Evolutionary conservation across 2,113 vertebrate species (phyloP).

Genomic region (Nannospalax galili): DNA sequence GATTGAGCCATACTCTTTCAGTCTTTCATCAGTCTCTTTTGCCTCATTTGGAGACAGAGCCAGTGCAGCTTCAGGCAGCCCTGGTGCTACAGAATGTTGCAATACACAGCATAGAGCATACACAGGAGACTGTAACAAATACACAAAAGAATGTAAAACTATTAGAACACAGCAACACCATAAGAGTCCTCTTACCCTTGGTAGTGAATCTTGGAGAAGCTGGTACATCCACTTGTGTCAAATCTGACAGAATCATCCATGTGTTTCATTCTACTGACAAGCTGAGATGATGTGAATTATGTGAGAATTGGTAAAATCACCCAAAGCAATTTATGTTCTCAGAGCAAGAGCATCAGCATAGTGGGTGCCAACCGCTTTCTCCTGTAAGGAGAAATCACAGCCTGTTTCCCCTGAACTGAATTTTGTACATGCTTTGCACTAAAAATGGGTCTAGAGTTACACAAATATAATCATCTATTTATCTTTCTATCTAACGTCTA

Average conservation of each 20-base stretch:
- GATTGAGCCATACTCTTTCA: not conserved
- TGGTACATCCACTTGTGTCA: not conserved
- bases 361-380: not conserved
- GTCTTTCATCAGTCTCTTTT: not conserved
- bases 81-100: fast-evolving
- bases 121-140: not conserved
- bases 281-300: not conserved
- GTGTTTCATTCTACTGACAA: not conserved
- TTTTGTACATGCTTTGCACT: not conserved
- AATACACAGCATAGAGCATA: not conserved
- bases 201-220: not conserved
- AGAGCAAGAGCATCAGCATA: not conserved
- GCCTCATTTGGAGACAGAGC: not conserved
- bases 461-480: not conserved
- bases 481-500: not conserved
- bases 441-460: not conserved
- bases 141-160: not conserved
- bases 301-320: not conserved
- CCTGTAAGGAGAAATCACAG: not conserved
- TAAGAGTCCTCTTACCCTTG: not conserved
- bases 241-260: not conserved
- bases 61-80: not conserved
- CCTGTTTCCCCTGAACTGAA: not conserved
- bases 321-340: not conserved
- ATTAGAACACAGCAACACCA: not conserved